phyloP scores from a whole-genome alignment of 2,888 invertebrate genomes.

The Aphodius granarius region DNA sequence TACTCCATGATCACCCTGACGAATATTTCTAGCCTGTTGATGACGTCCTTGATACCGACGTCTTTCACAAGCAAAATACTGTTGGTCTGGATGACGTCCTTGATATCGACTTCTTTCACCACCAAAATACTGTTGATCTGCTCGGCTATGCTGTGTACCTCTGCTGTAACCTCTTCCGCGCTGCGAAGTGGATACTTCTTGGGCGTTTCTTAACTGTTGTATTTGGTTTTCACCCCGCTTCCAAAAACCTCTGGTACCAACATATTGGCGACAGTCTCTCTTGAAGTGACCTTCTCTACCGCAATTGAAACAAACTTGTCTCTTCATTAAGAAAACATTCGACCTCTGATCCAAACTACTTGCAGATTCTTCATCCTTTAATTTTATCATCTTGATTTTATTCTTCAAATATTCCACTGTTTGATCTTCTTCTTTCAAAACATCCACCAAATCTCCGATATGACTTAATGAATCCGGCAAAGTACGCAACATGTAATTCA shows the following conservation, averaged over 20 bases:
- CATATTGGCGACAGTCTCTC: slow-evolving; percentile 25
- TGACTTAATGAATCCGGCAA: slow-evolving; percentile 34
- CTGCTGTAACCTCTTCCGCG: slow-evolving; percentile 20
- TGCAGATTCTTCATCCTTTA: slow-evolving; percentile 27
- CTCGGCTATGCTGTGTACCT: slow-evolving; percentile 15
- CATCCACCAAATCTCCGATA: slow-evolving; percentile 37
- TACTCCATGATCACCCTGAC: too few species aligned
- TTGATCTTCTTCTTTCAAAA: slow-evolving; percentile 33
- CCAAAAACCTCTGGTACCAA: slow-evolving; percentile 9
- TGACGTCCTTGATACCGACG: background rate
- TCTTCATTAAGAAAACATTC: slow-evolving; percentile 14
- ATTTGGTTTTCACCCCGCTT: slow-evolving; percentile 10
- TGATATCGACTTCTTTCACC: background rate
- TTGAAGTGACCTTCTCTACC: slow-evolving; percentile 32
- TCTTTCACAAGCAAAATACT: too few species aligned
- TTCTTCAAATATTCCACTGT: slow-evolving; percentile 38
- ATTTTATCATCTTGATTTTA: slow-evolving; percentile 34
- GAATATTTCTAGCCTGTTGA: background rate
- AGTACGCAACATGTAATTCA: slow-evolving; percentile 38
- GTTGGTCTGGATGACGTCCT: too few species aligned
- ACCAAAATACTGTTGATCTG: background rate
- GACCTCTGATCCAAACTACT: background rate
- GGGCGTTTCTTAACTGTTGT: background rate
- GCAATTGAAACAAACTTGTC: slow-evolving; percentile 26
- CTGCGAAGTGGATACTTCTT: slow-evolving; percentile 16